A percentile compares a stretch with the other conserved stretches of the same genome.
These are phyloP conservation scores for Vollenhovia emeryi DNA, from an alignment of 1,140 invertebrate genomes.

Conservation along the genomic window DNA sequence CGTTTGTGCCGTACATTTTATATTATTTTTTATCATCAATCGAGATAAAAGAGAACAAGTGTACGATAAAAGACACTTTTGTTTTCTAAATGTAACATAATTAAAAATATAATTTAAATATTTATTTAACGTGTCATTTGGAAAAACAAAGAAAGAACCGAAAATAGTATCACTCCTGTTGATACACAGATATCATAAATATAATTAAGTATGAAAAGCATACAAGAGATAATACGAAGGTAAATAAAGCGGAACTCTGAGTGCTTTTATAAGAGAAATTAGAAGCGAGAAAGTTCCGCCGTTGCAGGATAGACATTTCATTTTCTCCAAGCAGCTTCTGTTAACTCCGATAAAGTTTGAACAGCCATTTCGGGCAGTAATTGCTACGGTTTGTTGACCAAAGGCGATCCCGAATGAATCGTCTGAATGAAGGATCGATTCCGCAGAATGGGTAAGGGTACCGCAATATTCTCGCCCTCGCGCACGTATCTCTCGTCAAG, in stretches of 20 bases:
- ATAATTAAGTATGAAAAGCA: not conserved
- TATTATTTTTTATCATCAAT: not conserved
- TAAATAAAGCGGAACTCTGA: not conserved
- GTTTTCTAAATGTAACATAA: not conserved
- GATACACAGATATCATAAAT: not conserved
- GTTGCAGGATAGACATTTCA: not conserved
- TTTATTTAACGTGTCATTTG: not conserved
- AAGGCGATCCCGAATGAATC: conserved; percentile 22
- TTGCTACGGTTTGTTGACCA: conserved; percentile 30
- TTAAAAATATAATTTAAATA: not conserved
- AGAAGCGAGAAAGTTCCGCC: not conserved
- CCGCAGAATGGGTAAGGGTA: not conserved
- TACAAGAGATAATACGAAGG: not conserved
- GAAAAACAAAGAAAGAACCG: not conserved
- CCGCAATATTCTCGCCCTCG: conserved; percentile 27
- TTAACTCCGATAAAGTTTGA: conserved; percentile 26
- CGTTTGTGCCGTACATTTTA: not conserved
- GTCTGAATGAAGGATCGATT: conserved; percentile 40
- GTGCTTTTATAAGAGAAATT: not conserved
- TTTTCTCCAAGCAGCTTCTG: conserved; percentile 22
- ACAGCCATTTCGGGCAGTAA: conserved; percentile 14
- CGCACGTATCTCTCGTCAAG: conserved; percentile 22
- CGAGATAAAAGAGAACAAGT: not conserved
- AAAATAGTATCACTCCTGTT: not conserved
- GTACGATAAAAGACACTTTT: not conserved